phyloP scores from a whole-genome alignment of 2,888 invertebrate genomes.

The Mystacides longicornis region DNA sequence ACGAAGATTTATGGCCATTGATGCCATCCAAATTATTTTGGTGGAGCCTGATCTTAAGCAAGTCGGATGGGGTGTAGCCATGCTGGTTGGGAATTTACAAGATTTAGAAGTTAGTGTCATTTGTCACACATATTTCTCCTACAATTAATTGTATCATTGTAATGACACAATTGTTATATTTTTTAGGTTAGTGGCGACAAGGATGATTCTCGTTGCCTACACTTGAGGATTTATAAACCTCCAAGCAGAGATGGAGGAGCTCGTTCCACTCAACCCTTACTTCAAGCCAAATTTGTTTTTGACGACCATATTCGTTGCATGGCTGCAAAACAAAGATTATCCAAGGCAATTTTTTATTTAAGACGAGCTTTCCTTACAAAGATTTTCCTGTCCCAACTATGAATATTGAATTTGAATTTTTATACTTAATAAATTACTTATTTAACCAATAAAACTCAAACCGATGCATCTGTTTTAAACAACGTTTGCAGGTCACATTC shows the following conservation, averaged over 20 bases:
- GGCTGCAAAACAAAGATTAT: conserved; percentile 90
- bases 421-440: too few relatives aligned
- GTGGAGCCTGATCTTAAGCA: conserved; percentile 94
- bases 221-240: conserved; percentile 86
- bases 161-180: too few relatives aligned
- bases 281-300: conserved; percentile 90
- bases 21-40: conserved; percentile 87
- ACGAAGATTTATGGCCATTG: conserved; percentile 93
- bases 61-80: conserved; percentile 96
- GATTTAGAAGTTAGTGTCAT: conserved; percentile 71
- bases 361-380: too few relatives aligned
- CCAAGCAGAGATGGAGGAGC: conserved; percentile 50
- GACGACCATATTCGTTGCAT: conserved; percentile 98
- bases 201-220: conserved; percentile 91
- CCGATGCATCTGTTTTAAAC: too few relatives aligned
- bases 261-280: conserved; percentile 66
- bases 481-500: too few relatives aligned
- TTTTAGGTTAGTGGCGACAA: conserved; percentile 79
- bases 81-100: conserved; percentile 90
- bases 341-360: conserved; percentile 64
- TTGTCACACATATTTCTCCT: not conserved
- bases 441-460: too few relatives aligned
- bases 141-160: too few relatives aligned
- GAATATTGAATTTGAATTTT: too few relatives aligned
- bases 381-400: too few relatives aligned